Evolutionary conservation across 2,797 vertebrate genomes (phyloP).

Genomic region (Tapirus indicus): DNA sequence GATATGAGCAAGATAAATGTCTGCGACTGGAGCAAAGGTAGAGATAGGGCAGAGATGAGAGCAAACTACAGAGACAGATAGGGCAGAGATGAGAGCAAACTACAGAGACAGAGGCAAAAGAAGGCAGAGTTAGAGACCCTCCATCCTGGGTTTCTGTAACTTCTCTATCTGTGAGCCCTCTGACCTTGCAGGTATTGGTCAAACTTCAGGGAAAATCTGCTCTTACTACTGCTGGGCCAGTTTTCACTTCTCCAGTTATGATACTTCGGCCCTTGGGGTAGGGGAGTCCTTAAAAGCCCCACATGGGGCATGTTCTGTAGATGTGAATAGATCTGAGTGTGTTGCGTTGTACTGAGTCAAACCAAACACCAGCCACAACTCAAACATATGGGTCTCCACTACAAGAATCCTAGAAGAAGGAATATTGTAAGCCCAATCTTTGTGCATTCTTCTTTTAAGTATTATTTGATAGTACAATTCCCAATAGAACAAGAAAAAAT

Average conservation of each 20-base stretch:
- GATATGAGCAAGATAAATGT: background rate
- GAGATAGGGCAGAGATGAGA: background rate
- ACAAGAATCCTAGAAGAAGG: background rate
- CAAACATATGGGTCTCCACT: background rate
- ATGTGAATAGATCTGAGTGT: background rate
- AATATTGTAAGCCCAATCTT: background rate
- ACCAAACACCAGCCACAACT: background rate
- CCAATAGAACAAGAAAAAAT: background rate
- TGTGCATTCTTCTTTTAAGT: background rate
- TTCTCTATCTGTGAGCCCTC: background rate
- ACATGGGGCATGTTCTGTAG: background rate
- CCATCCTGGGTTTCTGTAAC: background rate
- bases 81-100: background rate
- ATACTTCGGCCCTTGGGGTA: background rate
- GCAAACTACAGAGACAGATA: background rate
- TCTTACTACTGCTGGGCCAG: background rate
- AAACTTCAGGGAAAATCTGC: background rate
- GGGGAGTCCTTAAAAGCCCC: background rate
- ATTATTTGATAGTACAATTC: constrained; percentile 1
- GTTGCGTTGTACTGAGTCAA: background rate
- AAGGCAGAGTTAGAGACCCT: background rate
- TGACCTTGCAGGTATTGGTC: background rate
- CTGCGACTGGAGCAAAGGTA: background rate
- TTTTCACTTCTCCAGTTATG: background rate
- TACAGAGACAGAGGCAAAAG: background rate